Evolutionary conservation across 2,888 invertebrate species (phyloP).

Genomic region (Synergus gifuensis): DNA sequence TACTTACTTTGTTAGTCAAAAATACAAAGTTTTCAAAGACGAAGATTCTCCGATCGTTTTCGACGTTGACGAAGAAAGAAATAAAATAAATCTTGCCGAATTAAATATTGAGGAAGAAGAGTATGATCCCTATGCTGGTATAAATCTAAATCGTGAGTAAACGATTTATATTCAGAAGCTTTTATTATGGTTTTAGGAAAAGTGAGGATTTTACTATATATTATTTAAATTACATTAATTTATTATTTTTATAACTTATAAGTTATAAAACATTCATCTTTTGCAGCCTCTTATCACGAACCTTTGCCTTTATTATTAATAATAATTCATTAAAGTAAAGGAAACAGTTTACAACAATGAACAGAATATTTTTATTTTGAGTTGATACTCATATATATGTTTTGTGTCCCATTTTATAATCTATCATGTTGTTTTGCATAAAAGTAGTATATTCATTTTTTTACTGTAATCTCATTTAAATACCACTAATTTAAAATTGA

Average conservation of each 20-base stretch:
- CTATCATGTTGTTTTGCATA: no score
- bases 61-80: constrained; percentile 85
- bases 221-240: background rate
- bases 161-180: constrained; percentile 3
- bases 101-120: constrained; percentile 72
- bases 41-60: constrained; percentile 84
- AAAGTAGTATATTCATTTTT: no score
- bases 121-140: constrained; percentile 83
- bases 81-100: constrained; percentile 67
- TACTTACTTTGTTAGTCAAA: constrained; percentile 79
- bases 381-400: no score
- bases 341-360: no score
- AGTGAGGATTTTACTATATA: background rate
- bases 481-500: background rate
- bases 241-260: background rate
- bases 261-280: background rate
- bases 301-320: no score
- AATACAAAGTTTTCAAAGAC: constrained; percentile 86
- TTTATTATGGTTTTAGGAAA: constrained; percentile 11
- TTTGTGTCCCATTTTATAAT: no score
- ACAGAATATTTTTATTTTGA: no score
- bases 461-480: no score
- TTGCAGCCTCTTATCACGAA: background rate
- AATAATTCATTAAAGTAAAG: no score
- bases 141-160: constrained; percentile 81